Percentiles rank a stretch among this genome's conserved stretches.
Conservation (phyloP, 2,113 vertebrate species). For the Melanerpes formicivorus region DNA sequence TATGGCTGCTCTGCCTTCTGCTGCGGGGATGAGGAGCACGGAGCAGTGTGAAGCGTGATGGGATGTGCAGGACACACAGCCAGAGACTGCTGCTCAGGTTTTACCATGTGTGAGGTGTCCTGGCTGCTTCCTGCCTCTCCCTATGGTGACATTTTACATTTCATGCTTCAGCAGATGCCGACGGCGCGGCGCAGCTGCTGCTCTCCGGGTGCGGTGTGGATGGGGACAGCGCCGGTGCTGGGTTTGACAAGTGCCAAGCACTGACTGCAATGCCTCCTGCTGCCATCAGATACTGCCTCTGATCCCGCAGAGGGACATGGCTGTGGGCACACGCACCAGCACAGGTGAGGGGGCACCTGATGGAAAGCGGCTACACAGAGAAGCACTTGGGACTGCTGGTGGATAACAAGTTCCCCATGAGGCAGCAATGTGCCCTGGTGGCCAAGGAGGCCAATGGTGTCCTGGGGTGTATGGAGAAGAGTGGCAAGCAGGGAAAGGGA, state of each 20-base stretch:
- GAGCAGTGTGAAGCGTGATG: rapidly evolving
- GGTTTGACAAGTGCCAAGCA: not conserved
- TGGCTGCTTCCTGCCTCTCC: not conserved
- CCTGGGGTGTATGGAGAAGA: too few species aligned
- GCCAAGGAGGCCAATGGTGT: too few species aligned
- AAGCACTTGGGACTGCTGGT: too few species aligned
- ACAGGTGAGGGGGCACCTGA: too few species aligned
- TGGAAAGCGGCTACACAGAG: too few species aligned
- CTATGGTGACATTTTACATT: not conserved
- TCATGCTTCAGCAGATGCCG: not conserved
- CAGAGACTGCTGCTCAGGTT: not conserved
- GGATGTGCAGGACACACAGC: rapidly evolving
- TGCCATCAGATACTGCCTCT: not conserved
- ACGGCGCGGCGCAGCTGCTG: not conserved
- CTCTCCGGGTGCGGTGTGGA: rapidly evolving
- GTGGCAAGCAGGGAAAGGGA: too few species aligned
- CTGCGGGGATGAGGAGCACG: rapidly evolving
- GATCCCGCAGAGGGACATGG: not conserved
- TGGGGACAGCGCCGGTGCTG: rapidly evolving
- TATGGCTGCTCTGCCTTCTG: rapidly evolving
- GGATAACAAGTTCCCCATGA: too few species aligned
- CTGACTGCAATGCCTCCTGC: not conserved
- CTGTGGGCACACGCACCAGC: not conserved
- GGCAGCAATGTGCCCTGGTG: too few species aligned
- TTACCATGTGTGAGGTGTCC: rapidly evolving